Percentiles rank a stretch among this genome's conserved stretches.
Evolutionary conservation across 2,797 vertebrate genomes (phyloP).

Genomic region (Coregonus suidteri): DNA sequence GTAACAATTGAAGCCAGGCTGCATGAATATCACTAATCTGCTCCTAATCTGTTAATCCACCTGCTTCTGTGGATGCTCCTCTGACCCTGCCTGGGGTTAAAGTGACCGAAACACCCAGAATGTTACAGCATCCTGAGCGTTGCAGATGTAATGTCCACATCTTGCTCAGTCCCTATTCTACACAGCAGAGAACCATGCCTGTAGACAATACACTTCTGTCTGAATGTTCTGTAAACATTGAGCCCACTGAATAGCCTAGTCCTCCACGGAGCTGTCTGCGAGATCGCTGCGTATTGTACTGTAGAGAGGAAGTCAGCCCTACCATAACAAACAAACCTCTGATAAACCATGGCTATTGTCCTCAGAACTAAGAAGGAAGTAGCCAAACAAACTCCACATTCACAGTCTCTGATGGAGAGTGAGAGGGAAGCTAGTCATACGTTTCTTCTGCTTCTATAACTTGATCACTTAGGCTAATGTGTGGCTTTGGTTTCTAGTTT

Average conservation of each 20-base stretch:
- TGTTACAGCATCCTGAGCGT: too few relatives aligned
- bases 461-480: too few relatives aligned
- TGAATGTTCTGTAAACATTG: neutral
- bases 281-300: neutral
- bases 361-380: conserved; percentile 64
- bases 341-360: conserved; percentile 64
- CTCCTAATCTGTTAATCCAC: conserved; percentile 18
- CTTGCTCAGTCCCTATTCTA: neutral
- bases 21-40: conserved; percentile 26
- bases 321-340: conserved; percentile 55
- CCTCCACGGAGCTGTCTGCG: neutral
- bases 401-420: conserved; percentile 35
- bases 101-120: neutral
- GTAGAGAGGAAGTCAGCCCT: conserved; percentile 59
- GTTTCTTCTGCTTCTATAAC: neutral
- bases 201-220: neutral
- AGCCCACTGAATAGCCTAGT: neutral
- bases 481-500: too few relatives aligned
- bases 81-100: conserved; percentile 9
- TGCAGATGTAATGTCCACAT: neutral
- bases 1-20: conserved; percentile 28
- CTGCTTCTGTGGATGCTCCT: conserved; percentile 21
- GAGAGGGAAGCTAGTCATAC: conserved; percentile 5
- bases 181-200: neutral
- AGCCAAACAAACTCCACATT: conserved; percentile 46